Percentiles rank a stretch among this genome's conserved stretches.
These are phyloP conservation scores for Buteo buteo DNA, from an alignment of 2,113 vertebrate species.

Conservation along the genomic window DNA sequence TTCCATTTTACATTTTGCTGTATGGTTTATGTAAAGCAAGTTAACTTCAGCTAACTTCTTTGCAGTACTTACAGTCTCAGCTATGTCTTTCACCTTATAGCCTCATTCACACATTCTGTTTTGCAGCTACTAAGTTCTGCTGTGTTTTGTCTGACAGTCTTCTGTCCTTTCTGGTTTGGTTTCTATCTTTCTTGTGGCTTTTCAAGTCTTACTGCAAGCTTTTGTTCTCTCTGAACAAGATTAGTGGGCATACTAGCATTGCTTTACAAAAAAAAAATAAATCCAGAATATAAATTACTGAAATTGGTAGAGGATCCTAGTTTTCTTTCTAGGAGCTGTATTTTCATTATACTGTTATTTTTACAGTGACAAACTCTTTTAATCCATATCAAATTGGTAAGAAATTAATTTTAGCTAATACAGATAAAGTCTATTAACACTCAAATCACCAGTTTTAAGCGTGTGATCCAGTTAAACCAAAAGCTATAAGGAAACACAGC, in stretches of 20 bases:
- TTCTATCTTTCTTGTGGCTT: neutral
- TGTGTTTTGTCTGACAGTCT: conserved; percentile 8
- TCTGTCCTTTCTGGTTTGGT: neutral
- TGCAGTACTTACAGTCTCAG: neutral
- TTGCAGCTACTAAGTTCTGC: neutral
- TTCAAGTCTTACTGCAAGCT: neutral
- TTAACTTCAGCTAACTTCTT: neutral
- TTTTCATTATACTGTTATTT: neutral
- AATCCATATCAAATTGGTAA: neutral
- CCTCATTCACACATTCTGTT: conserved; percentile 14
- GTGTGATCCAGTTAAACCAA: neutral
- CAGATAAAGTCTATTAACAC: neutral
- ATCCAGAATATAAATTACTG: neutral
- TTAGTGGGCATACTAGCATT: neutral
- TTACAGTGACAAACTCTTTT: neutral
- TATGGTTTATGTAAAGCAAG: neutral
- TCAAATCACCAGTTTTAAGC: neutral
- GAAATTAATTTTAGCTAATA: neutral
- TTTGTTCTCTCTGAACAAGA: neutral
- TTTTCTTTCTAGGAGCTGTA: neutral
- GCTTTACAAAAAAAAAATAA: neutral
- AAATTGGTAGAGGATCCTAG: neutral
- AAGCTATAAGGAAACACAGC: neutral
- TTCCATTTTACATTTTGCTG: neutral
- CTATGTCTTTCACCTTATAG: neutral